Percentiles rank a stretch among this genome's conserved stretches.
phyloP scores from a whole-genome alignment of 2,797 vertebrate genomes.

The Sebastes elongatus region DNA sequence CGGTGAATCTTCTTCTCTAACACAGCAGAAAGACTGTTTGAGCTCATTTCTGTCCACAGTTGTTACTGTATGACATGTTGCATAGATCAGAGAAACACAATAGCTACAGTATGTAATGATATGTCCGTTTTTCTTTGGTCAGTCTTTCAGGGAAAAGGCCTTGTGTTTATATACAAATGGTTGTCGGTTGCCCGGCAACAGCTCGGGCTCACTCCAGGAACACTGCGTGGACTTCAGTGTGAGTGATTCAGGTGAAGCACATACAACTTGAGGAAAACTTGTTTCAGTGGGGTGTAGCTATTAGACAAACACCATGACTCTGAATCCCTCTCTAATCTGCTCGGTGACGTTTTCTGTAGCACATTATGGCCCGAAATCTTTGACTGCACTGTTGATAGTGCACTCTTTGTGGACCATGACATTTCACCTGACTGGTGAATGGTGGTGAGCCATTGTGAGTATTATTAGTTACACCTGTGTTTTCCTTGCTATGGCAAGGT shows the following conservation, averaged over 20 bases:
- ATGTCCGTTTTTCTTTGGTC: neutral
- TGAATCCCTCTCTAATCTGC: neutral
- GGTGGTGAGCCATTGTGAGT: neutral
- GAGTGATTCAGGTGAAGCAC: neutral
- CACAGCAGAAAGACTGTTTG: conserved; percentile 65
- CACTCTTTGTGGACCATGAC: neutral
- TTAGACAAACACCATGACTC: neutral
- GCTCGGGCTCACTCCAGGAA: neutral
- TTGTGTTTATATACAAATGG: conserved; percentile 36
- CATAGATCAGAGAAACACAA: neutral
- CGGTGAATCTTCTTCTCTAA: conserved; percentile 72
- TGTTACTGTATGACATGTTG: neutral
- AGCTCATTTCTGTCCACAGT: conserved; percentile 42
- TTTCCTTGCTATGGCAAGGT: neutral
- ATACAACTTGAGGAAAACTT: neutral
- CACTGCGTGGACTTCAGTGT: neutral
- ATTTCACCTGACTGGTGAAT: neutral
- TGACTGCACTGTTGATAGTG: neutral
- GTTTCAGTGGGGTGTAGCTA: neutral
- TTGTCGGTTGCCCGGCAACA: conserved; percentile 68
- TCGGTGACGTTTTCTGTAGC: neutral
- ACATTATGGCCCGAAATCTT: neutral
- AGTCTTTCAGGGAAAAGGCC: neutral
- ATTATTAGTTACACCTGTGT: neutral
- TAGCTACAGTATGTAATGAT: neutral